Evolutionary conservation across 2,113 vertebrate species (phyloP), one percentile per base, ranked within the genome.

Genomic region (Syngnathus scovelli): DNA sequence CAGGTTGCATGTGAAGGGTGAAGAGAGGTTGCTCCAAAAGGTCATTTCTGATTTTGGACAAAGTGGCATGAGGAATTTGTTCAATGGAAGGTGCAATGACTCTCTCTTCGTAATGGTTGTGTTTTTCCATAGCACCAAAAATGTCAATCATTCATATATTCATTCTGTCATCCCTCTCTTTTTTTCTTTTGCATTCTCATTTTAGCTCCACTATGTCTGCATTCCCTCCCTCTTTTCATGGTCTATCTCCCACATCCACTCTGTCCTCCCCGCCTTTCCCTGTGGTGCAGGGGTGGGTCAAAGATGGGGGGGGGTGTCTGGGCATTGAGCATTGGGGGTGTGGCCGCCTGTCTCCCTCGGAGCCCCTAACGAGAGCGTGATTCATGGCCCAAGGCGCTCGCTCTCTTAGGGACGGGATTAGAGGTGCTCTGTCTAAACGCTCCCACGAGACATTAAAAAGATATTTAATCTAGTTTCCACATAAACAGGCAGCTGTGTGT

Each of bases 371-470:
- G 82, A 84, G 81, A 86, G 87, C 51, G 86, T 92, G 87, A 92
- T 91, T 89, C 85, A 82, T 80, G 56, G 78, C 84, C 67, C 82
- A 5, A 70, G 83, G 83, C 78, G 85, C 84, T 91, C 78, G 85
- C 84, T 91, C 90, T 86, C 90, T 81, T 80, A 78, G 89, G 88
- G 85, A 89, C 83, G 63, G 88, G 83, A 90, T 92, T 89, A 90
- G 88, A 90, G 86, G 84, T 88, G 82, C 85, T 87, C 80, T 74
- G 73, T 88, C 85, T 90, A 89, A 91, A 76, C 61, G 86, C 87
- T 87, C 88, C 86, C 86, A 59, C 23, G 82, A 85, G 87, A 87
- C 82, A 75, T 71, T 66, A 83, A 79, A 83, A 83, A 82, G 83
- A 85, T 85, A 85, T 86, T 88, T 87, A 83, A 87, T 89, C 85